Evolutionary conservation across 2,797 vertebrate species (phyloP).

Genomic region (Lagorchestes hirsutus): DNA sequence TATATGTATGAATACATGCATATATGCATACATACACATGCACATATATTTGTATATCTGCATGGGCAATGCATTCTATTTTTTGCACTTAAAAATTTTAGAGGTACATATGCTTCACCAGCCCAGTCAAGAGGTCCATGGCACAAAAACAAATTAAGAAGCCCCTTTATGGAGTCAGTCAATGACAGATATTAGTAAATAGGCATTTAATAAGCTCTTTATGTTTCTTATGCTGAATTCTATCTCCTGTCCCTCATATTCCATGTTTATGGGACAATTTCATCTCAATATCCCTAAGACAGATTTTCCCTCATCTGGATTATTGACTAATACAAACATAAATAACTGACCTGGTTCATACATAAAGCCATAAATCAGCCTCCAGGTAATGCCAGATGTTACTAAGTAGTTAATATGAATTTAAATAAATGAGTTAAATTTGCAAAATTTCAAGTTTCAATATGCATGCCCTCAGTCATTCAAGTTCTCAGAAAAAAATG

Average conservation of each 20-base stretch:
- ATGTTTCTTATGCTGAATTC: background rate
- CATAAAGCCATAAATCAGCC: background rate
- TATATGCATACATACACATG: too few relatives aligned
- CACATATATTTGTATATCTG: too few relatives aligned
- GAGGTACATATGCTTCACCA: background rate
- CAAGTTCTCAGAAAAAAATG: slow-evolving; percentile 17
- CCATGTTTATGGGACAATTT: background rate
- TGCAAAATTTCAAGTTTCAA: slow-evolving; percentile 44
- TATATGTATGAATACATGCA: too few relatives aligned
- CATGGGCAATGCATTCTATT: background rate
- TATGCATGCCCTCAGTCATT: slow-evolving; percentile 25
- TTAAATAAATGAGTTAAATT: background rate
- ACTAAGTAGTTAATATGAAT: background rate
- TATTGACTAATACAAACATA: background rate
- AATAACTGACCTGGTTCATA: background rate
- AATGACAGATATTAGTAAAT: background rate
- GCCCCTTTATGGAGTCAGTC: background rate
- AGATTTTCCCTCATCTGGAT: background rate
- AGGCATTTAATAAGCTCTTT: background rate
- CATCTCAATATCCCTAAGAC: background rate
- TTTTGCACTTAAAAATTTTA: background rate
- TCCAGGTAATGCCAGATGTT: background rate
- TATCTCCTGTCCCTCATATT: background rate
- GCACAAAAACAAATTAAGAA: background rate
- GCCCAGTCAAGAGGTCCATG: background rate